These are phyloP conservation scores for Polypedilum vanderplanki DNA, from an alignment of 1,140 invertebrate species.

Conservation along the genomic window DNA sequence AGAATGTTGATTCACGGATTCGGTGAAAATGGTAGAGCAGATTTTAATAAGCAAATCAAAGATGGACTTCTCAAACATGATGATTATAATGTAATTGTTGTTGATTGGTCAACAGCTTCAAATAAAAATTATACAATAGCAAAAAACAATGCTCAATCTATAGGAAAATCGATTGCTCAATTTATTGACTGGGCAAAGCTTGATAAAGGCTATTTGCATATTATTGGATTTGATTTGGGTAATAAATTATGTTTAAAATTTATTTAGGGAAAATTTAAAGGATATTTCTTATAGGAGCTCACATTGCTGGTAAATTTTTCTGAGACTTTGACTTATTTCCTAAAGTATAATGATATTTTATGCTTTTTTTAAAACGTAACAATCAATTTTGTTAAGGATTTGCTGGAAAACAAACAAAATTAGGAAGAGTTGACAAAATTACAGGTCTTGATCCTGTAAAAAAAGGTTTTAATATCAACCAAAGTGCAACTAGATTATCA, in stretches of 20 bases:
- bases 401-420: neutral
- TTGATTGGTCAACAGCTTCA: neutral
- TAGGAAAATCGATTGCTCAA: conserved; percentile 12
- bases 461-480: neutral
- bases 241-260: neutral
- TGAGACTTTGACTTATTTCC: too few species aligned
- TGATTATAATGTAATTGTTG: neutral
- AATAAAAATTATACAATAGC: neutral
- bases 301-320: neutral
- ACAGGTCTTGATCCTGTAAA: neutral
- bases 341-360: too few species aligned
- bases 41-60: neutral
- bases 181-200: conserved; percentile 1
- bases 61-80: neutral
- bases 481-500: neutral
- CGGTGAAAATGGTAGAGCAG: conserved; percentile 31
- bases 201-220: neutral
- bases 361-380: too few species aligned
- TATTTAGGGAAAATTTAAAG: neutral
- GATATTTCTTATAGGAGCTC: neutral
- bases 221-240: conserved; percentile 20
- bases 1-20: conserved; percentile 7
- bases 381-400: too few species aligned
- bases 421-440: neutral
- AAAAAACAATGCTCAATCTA: neutral